Percentiles rank a stretch among this genome's conserved stretches.
Conservation (phyloP, 2,797 vertebrate species). For the Delichon dasypus region DNA sequence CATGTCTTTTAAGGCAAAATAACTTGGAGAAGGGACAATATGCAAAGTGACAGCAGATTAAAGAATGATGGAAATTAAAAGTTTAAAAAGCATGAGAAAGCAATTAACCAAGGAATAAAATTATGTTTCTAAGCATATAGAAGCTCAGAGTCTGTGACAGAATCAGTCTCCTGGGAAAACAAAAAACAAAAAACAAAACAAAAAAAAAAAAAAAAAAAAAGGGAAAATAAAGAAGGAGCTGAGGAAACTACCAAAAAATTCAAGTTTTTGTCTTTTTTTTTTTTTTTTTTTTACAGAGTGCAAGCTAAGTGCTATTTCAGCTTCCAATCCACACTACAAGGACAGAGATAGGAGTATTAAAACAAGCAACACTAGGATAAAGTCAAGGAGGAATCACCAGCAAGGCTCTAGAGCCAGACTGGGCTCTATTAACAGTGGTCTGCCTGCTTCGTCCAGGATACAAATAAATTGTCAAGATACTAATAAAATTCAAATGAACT, state of each 20-base stretch:
- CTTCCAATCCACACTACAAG: background rate
- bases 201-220: too few species aligned
- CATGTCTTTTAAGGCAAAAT: slow-evolving; percentile 8
- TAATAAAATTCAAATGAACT: slow-evolving; percentile 30
- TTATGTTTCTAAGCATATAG: background rate
- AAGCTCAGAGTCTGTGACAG: background rate
- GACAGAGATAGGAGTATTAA: background rate
- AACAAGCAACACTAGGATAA: background rate
- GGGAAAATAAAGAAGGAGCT: too few species aligned
- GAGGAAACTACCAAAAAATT: too few species aligned
- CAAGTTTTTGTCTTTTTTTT: too few species aligned
- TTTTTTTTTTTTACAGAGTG: background rate
- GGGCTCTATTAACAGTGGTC: background rate
- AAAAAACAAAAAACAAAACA: too few species aligned
- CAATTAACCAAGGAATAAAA: slow-evolving; percentile 53
- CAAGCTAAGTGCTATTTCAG: background rate
- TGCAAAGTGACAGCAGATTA: slow-evolving; percentile 40
- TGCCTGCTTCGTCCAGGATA: background rate
- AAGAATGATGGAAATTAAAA: slow-evolving; percentile 49
- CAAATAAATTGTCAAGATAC: background rate
- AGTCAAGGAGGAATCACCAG: background rate
- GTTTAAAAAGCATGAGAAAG: slow-evolving; percentile 55
- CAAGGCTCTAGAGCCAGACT: background rate
- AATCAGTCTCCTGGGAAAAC: slow-evolving; percentile 6
- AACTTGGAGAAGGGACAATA: slow-evolving; percentile 28